Percentiles rank a stretch among this genome's conserved stretches.
These are phyloP conservation scores for Agapornis roseicollis DNA, from an alignment of 2,113 vertebrate species.

Conservation along the genomic window DNA sequence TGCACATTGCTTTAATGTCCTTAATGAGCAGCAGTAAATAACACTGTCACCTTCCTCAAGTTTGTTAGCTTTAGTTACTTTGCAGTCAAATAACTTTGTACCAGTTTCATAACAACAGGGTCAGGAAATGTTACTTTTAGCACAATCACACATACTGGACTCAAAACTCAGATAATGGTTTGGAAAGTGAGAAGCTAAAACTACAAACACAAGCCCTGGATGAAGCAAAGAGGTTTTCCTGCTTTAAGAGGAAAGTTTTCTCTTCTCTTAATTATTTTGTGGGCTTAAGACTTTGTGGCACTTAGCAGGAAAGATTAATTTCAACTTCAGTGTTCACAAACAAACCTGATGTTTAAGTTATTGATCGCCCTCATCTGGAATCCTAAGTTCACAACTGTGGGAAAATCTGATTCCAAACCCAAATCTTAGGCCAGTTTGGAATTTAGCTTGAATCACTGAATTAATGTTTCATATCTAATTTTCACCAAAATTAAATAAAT, in stretches of 20 bases:
- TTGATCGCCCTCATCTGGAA: not conserved
- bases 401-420: not conserved
- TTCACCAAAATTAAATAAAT: not conserved
- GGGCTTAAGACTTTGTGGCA: not conserved
- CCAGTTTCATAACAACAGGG: not conserved
- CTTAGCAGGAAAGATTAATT: not conserved
- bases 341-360: not conserved
- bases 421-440: not conserved
- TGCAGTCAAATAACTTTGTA: not conserved
- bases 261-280: not conserved
- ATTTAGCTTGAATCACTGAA: not conserved
- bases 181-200: not conserved
- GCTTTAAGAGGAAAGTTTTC: not conserved
- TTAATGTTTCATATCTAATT: not conserved
- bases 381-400: not conserved
- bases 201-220: not conserved
- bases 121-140: not conserved
- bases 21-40: slow-evolving; percentile 39
- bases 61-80: not conserved
- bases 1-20: slow-evolving; percentile 6
- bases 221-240: not conserved
- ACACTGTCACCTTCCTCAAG: slow-evolving; percentile 1
- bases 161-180: not conserved
- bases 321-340: not conserved
- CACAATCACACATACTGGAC: not conserved